These are phyloP conservation scores for Acanthurus leucopareius DNA, from an alignment of 2,797 vertebrate species.

Conservation along the genomic window DNA sequence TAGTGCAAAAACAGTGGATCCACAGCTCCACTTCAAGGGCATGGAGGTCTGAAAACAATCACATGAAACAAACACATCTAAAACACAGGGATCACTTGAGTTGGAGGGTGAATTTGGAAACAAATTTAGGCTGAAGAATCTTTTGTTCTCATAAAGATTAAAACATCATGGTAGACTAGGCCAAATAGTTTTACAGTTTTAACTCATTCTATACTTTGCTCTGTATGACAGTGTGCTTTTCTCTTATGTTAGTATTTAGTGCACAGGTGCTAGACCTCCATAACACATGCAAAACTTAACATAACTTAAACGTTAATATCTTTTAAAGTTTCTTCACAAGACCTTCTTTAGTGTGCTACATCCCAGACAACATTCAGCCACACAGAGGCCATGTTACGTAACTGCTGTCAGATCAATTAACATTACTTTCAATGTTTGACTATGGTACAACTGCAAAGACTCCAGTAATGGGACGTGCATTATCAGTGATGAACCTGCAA, in stretches of 20 bases:
- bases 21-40: conserved; percentile 85
- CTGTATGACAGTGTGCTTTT: conserved; percentile 25
- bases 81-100: conserved; percentile 28
- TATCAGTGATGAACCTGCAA: neutral
- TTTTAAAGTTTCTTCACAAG: conserved; percentile 1
- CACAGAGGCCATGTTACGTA: neutral
- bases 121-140: conserved; percentile 2
- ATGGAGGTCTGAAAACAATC: conserved; percentile 82
- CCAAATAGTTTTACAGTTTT: conserved; percentile 21
- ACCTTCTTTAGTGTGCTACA: conserved; percentile 33
- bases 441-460: neutral
- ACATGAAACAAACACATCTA: conserved; percentile 67
- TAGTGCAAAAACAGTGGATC: conserved; percentile 88
- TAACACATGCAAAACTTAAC: conserved; percentile 25
- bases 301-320: conserved; percentile 29
- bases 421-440: neutral
- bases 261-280: conserved; percentile 44
- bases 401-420: neutral
- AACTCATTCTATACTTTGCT: conserved; percentile 4
- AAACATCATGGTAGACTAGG: conserved; percentile 2
- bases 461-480: neutral
- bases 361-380: conserved; percentile 8
- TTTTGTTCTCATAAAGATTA: conserved; percentile 6
- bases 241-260: conserved; percentile 46
- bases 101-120: conserved; percentile 19